Evolutionary conservation across 2,888 invertebrate genomes (phyloP).

Genomic region (Cephus sareptanus): DNA sequence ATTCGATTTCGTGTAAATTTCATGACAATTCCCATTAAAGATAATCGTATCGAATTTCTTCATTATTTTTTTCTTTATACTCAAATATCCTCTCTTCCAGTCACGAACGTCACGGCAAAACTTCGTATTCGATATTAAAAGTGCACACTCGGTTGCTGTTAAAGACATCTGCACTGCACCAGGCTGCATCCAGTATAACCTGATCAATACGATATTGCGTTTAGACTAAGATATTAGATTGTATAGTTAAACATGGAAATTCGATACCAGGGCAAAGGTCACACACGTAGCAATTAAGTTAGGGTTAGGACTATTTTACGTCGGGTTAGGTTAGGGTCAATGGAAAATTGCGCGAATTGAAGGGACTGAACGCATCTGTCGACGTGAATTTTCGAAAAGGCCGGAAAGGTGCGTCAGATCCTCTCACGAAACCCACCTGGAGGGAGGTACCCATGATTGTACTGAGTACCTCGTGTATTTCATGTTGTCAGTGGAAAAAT

Average conservation of each 20-base stretch:
- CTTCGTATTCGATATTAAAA: neutral
- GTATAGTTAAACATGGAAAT: neutral
- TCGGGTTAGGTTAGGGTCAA: neutral
- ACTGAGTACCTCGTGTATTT: neutral
- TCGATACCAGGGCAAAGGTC: neutral
- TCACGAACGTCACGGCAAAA: neutral
- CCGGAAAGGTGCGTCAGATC: neutral
- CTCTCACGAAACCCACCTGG: neutral
- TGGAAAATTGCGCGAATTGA: neutral
- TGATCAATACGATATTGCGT: neutral
- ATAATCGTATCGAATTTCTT: neutral
- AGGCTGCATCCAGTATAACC: neutral
- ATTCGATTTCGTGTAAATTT: neutral
- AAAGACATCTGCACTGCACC: neutral
- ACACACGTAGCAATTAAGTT: neutral
- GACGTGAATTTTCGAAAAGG: neutral
- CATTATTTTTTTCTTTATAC: neutral
- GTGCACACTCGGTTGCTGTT: conserved; percentile 16
- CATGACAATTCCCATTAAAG: neutral
- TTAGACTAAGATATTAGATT: neutral
- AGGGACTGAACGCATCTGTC: neutral
- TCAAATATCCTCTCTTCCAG: neutral
- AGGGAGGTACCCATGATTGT: too few relatives aligned
- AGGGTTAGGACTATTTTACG: neutral
- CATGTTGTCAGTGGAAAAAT: neutral